Conservation (phyloP, 2,797 vertebrate species). For the Coluber constrictor region DNA sequence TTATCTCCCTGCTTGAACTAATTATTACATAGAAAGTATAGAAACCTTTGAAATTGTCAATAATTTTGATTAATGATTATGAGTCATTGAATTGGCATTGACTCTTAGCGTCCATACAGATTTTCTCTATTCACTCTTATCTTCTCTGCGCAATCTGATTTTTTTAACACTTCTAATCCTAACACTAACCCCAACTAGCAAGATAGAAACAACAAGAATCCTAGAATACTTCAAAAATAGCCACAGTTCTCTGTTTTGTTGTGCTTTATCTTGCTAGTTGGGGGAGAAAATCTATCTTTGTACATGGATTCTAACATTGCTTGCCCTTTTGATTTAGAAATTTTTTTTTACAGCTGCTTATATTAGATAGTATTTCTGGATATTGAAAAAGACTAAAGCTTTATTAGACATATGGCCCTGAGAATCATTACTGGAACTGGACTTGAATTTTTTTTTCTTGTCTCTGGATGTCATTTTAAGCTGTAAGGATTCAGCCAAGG, state of each 20-base stretch:
- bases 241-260: background rate
- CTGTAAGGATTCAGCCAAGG: background rate
- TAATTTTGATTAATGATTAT: background rate
- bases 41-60: background rate
- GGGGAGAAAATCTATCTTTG: background rate
- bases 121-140: background rate
- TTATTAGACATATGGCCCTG: background rate
- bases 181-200: background rate
- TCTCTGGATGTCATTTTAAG: background rate
- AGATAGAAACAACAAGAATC: background rate
- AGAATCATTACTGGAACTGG: background rate
- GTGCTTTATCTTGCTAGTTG: background rate
- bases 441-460: background rate
- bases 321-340: background rate
- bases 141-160: background rate
- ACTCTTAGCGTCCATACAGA: background rate
- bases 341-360: background rate
- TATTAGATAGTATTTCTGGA: background rate
- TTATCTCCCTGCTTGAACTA: background rate
- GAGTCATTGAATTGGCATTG: background rate
- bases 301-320: no score
- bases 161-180: background rate
- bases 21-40: background rate
- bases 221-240: background rate
- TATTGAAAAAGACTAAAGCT: background rate